phyloP scores from a whole-genome alignment of 2,113 vertebrate genomes.

The Callospermophilus lateralis region DNA sequence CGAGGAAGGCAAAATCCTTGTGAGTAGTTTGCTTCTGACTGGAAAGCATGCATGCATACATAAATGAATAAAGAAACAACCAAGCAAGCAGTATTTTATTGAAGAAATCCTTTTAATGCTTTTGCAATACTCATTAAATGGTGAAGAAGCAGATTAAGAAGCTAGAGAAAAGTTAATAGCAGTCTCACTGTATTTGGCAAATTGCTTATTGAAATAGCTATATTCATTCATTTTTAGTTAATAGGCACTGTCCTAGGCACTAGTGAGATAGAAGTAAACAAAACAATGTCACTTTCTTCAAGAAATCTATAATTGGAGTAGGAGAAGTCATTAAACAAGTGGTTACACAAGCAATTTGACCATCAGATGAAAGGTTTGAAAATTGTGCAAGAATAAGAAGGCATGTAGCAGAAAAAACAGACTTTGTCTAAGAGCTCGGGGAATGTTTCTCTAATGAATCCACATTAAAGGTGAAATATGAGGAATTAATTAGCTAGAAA shows the following conservation, averaged over 20 bases:
- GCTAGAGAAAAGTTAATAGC: not conserved
- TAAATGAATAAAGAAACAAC: not conserved
- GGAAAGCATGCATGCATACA: not conserved
- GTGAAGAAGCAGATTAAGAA: not conserved
- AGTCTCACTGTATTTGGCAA: not conserved
- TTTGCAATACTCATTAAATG: not conserved
- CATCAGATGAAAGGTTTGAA: not conserved
- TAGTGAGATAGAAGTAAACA: not conserved
- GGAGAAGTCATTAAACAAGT: too few relatives aligned
- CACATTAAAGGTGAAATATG: not conserved
- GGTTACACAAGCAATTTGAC: not conserved
- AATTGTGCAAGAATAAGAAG: not conserved
- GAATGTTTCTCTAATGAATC: not conserved
- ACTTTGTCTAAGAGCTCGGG: not conserved
- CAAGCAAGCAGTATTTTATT: not conserved
- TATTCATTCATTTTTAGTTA: not conserved
- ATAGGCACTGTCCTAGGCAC: not conserved
- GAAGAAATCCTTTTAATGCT: not conserved
- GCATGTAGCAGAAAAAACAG: not conserved
- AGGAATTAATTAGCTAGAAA: not conserved
- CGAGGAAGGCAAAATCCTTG: not conserved
- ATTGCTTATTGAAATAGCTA: not conserved
- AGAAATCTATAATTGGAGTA: not conserved
- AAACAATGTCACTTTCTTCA: not conserved
- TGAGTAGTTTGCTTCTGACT: not conserved